Base-by-base conservation (phyloP, 2,888 invertebrate species). In the Seira sanloemensis region DNA sequence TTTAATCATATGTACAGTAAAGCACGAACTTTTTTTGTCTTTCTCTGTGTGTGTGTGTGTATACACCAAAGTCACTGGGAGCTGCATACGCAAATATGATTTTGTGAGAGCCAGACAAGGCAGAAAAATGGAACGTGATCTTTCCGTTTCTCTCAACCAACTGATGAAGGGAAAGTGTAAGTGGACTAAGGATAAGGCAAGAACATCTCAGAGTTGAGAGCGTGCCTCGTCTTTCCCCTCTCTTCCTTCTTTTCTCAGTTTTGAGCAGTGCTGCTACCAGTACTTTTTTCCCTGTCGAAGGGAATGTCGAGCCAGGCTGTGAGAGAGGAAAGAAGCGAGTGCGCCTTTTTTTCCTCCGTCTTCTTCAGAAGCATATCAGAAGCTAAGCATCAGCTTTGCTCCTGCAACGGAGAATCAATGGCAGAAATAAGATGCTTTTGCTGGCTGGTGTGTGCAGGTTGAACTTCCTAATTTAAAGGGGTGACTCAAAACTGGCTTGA, bases 101-200 rank as follows among this genome's bases (percentile, higher is more conserved):
- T n/a, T n/a, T n/a, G n/a, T n/a, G 50, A 23, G 23, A 67, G 58
- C n/a, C 23, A 69, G 79, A 84, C 79, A 76, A 75, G 71, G 21
- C 62, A 50, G 66, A 75, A 84, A 78, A 69, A 76, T 72, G 67
- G 79, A 84, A 75, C 84, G 76, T 84, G 84, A 84, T 84, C 84
- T 79, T 78, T 79, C 79, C 71, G 84, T 72, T 75, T 84, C 84
- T 79, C 79, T 65, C 65, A 71, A 54, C 84, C 84, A 84, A 84
- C 84, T 84, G 84, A 76, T 84, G 84, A 72, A 65, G 74, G 46
- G 69, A 18, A 65, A 72, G 69, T 77, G 83, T 46, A 77, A 76
- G 73, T 58, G 73, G 75, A 58, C 65, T 23, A 58, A 69, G 67
- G 67, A 74, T 69, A 62, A 62, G 62, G 62, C 62, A 50, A 50